phyloP scores from a whole-genome alignment of 2,113 vertebrate species.

The Henicopernis longicauda region DNA sequence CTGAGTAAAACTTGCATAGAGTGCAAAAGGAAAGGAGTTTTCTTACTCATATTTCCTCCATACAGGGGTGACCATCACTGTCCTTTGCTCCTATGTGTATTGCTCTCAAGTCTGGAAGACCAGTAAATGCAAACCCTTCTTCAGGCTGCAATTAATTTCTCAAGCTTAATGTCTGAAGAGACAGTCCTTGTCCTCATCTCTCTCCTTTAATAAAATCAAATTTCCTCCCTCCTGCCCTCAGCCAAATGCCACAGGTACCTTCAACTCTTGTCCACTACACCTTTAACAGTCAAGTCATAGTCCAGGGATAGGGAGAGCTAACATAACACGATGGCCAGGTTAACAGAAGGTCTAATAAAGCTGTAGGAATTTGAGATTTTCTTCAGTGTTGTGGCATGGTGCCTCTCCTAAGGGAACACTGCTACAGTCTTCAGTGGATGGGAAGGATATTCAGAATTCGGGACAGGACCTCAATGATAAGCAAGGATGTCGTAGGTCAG shows the following conservation, averaged over 20 bases:
- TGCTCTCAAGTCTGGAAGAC: neutral
- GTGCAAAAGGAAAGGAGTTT: neutral
- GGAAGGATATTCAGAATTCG: neutral
- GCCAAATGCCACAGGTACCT: neutral
- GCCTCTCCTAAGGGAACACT: neutral
- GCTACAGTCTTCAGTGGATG: neutral
- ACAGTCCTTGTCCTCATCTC: neutral
- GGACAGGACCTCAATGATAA: neutral
- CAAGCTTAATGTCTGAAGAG: neutral
- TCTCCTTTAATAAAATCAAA: neutral
- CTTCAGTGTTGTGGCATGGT: neutral
- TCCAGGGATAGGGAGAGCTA: neutral
- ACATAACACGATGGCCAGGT: neutral
- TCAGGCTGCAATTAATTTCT: neutral
- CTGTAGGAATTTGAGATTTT: neutral
- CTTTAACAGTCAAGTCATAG: neutral
- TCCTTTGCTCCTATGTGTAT: neutral
- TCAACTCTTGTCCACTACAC: neutral
- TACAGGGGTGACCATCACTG: rapidly evolving
- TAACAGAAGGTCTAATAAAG: neutral
- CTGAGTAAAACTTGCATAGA: neutral
- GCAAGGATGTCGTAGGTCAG: neutral
- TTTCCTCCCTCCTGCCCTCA: neutral
- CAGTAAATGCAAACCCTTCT: neutral
- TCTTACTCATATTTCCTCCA: neutral